Evolutionary conservation across 2,797 vertebrate genomes (phyloP).

Genomic region (Sebastes variabilis): DNA sequence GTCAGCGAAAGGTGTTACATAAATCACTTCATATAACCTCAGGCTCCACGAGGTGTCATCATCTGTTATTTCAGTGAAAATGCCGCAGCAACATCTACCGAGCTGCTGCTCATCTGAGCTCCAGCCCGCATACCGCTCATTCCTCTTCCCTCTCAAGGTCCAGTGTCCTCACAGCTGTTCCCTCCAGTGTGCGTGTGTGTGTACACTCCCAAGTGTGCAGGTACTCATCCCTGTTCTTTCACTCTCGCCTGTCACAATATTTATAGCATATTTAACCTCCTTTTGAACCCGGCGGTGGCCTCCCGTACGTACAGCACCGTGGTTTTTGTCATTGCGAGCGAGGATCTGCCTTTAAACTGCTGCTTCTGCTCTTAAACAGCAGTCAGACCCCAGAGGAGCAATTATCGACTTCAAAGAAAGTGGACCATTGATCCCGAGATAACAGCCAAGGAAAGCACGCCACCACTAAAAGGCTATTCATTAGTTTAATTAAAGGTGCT

Average conservation of each 20-base stretch:
- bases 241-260: constrained; percentile 62
- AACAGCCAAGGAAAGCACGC: background rate
- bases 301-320: background rate
- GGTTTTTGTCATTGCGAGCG: constrained; percentile 28
- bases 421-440: background rate
- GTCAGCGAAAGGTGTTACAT: background rate
- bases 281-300: constrained; percentile 55
- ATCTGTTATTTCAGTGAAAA: constrained; percentile 2
- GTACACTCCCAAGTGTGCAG: background rate
- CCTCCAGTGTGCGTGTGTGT: background rate
- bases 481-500: background rate
- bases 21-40: background rate
- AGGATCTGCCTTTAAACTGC: constrained; percentile 29
- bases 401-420: background rate
- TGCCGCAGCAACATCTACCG: background rate
- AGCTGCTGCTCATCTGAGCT: background rate
- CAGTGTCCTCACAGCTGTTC: constrained; percentile 35
- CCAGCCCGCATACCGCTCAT: constrained; percentile 50
- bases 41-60: background rate
- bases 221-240: constrained; percentile 26
- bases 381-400: constrained; percentile 1
- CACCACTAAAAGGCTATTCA: background rate
- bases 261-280: constrained; percentile 73
- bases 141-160: constrained; percentile 17
- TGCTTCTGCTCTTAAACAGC: constrained; percentile 19